These are phyloP conservation scores for Vultur gryphus DNA, from an alignment of 2,797 vertebrate species.

Conservation along the genomic window DNA sequence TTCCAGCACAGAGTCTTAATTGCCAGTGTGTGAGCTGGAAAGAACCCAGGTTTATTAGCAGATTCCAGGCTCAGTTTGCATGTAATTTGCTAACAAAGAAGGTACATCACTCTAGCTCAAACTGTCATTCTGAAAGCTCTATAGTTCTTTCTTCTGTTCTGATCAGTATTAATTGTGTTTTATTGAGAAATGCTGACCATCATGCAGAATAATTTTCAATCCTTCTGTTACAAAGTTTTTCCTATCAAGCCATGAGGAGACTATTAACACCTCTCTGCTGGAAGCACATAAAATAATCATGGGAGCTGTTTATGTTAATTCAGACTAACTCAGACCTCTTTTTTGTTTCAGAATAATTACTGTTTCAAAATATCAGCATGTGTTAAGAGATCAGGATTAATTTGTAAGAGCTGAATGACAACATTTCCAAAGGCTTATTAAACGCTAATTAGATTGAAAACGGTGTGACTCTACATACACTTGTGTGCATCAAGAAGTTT, in stretches of 20 bases:
- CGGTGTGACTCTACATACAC: constrained; percentile 40
- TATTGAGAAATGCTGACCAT: background rate
- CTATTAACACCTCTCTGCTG: constrained; percentile 28
- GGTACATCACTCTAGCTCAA: background rate
- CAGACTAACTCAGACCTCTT: background rate
- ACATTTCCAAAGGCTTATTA: constrained; percentile 70
- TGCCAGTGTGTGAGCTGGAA: background rate
- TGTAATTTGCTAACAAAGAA: background rate
- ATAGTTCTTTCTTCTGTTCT: background rate
- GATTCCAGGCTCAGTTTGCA: background rate
- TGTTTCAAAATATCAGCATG: constrained; percentile 63
- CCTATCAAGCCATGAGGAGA: background rate
- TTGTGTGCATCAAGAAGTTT: constrained; percentile 21
- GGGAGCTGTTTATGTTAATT: constrained; percentile 47
- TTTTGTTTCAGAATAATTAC: constrained; percentile 65
- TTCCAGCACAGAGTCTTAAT: background rate
- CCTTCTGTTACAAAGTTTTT: background rate
- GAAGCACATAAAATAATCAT: constrained; percentile 4
- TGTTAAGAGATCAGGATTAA: constrained; percentile 68
- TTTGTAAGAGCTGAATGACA: constrained; percentile 64
- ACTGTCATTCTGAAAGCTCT: background rate
- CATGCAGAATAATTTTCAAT: background rate
- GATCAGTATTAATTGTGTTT: background rate
- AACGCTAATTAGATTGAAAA: constrained; percentile 71
- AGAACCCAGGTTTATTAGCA: constrained; percentile 12